Base-by-base conservation (phyloP, 2,888 invertebrate species). In the Ceratothoa steindachneri region DNA sequence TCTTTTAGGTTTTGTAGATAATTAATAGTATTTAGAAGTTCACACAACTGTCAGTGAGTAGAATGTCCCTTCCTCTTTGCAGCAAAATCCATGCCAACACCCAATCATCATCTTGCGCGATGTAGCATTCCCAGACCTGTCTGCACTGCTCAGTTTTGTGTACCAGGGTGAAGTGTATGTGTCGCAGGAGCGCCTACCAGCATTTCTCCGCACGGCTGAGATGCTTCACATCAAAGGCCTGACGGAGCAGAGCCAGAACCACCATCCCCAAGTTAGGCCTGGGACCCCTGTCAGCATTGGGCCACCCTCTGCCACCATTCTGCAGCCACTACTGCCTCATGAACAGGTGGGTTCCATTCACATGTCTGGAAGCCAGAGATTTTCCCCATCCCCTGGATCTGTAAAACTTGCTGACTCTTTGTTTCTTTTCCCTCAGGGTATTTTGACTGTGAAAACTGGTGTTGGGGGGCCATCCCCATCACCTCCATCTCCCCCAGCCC, bases 81-180 rank as follows among this genome's bases (percentile, higher is more conserved):
- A 90, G 89, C 89, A 90, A 82, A 90, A 90, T 84, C 90, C 90
- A 73, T 90, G 90, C 83, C 88, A 89, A 81, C 90, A 90, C 84
- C 90, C 90, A 67, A 89, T 90, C 71, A 89, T 90, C 69, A 90
- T 91, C 80, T 83, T 90, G 72, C 90, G 90, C 85, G 89, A 90
- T 86, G 89, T 90, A 12, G 86, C 87, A 41, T 88, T 89, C 79
- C 87, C 88, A 82, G 90, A 90, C 82, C 87, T 90, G 81, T 87
- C 89, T 75, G 89, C 89, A 73, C 85, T 90, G 70, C 84, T 90
- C 77, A 89, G 89, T 75, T 90, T 82, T 73, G 90, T 90, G 87
- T 90, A 90, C 82, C 89, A 89, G 84, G 90, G 90, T 72, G 90
- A 90, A 83, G 90, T 90, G 0, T 88, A 89, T 82, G 89, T 90